Evolutionary conservation across 1,140 invertebrate species (phyloP).

Genomic region (Heliconius nattereri): DNA sequence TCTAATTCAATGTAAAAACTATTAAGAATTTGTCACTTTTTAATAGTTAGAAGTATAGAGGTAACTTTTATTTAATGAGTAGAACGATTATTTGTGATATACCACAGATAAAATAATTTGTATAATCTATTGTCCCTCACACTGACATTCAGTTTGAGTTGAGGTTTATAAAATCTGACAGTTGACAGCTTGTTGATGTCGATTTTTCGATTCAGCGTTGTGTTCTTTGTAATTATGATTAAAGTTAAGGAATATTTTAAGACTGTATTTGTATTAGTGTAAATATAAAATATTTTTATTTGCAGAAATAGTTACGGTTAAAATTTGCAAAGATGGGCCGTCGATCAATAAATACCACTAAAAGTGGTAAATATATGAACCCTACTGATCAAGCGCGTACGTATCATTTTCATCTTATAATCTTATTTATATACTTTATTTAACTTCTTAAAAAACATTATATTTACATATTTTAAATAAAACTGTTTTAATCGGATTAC

Average conservation of each 20-base stretch:
- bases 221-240: background rate
- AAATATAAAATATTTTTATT: background rate
- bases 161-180: background rate
- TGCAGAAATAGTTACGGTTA: slow-evolving; percentile 21
- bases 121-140: background rate
- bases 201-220: background rate
- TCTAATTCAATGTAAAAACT: no score
- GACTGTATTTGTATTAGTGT: background rate
- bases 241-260: background rate
- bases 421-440: background rate
- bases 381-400: slow-evolving; percentile 98
- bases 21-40: no score
- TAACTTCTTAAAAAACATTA: no score
- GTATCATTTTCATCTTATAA: slow-evolving; percentile 72
- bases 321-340: slow-evolving; percentile 90
- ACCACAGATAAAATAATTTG: background rate
- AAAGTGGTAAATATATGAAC: slow-evolving; percentile 99
- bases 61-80: no score
- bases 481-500: no score
- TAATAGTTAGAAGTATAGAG: no score
- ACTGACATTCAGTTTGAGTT: background rate
- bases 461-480: no score
- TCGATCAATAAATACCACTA: slow-evolving; percentile 98
- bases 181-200: background rate
- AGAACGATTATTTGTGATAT: no score